phyloP scores from a whole-genome alignment of 2,888 invertebrate genomes.

The Helicoverpa assulta region DNA sequence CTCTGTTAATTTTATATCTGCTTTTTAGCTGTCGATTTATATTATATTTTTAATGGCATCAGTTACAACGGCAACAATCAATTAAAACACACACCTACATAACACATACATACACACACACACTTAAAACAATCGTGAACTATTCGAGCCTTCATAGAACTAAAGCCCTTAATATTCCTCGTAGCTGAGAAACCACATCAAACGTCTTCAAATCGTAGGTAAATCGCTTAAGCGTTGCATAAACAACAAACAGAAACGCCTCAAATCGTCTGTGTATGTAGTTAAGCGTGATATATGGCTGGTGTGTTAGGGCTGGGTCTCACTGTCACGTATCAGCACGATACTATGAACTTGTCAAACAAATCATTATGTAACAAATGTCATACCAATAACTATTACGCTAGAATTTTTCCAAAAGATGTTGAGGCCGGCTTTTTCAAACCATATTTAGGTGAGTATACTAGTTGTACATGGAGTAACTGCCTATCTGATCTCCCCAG shows the following conservation, averaged over 20 bases:
- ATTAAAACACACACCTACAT: not conserved
- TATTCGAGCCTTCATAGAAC: not conserved
- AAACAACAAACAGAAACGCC: slow-evolving; percentile 46
- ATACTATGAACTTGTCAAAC: no score
- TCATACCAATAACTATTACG: no score
- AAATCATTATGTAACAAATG: no score
- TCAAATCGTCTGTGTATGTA: slow-evolving; percentile 50
- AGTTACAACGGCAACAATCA: not conserved
- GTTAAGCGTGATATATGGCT: slow-evolving; percentile 67
- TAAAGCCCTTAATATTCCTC: not conserved
- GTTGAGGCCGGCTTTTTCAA: no score
- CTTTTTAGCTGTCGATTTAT: no score
- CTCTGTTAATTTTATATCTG: no score
- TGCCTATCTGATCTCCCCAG: no score
- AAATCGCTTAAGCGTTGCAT: slow-evolving; percentile 29
- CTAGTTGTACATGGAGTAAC: no score
- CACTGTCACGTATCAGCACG: no score
- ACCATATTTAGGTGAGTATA: no score
- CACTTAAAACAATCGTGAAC: not conserved
- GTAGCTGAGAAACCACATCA: slow-evolving; percentile 20
- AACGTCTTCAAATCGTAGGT: slow-evolving; percentile 32
- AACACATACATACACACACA: not conserved
- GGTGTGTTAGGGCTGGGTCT: slow-evolving; percentile 35
- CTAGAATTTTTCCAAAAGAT: no score
- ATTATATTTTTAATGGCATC: no score